Base-by-base conservation (phyloP, 2,888 invertebrate species). In the Polydrusus cervinus region DNA sequence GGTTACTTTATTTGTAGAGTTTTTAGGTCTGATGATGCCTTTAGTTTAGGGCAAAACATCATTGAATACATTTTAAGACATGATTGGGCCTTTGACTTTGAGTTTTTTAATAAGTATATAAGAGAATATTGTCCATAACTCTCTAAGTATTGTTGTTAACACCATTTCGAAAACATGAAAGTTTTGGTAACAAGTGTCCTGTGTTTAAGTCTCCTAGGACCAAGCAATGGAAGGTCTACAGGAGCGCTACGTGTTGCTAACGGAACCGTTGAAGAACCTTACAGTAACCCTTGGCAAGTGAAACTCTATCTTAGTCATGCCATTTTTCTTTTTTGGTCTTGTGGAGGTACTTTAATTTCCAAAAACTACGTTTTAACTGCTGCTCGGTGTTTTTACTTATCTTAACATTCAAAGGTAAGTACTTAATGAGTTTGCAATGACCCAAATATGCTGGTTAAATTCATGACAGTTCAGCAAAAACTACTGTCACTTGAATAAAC, bases 291-390 rank as follows among this genome's bases (percentile, higher is more conserved):
- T 2, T 67, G 67, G 67, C 25, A 47, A 38, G 69, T 38, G 3
- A 70, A 60, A 9, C 9, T 70, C 3, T 70, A 47, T 34, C 38
- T 60, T 14, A n/a, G 18, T n/a, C n/a, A n/a, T n/a, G n/a, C n/a
- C n/a, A n/a, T n/a, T n/a, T n/a, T n/a, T 2, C n/a, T 16, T 34
- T 16, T 34, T 10, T 49, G 49, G 51, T 51, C 60, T 10, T 70
- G 69, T 70, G 69, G 47, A 1, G 69, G 61, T 38, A 34, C 49
- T n/a, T 18, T 70, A 60, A 70, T 70, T 38, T 57, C 57, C 7
- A 0, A n/a, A 47, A 70, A 70, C 47, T 70, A 70, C 25, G 47
- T 61, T 14, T 30, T 70, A n/a, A 70, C 69, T 49, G 69, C 61
- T 18, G 69, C 61, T 34, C 16, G 61, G 9, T 70, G 69, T n/a